phyloP scores from a whole-genome alignment of 2,797 vertebrate species.

The Liparis tanakae region DNA sequence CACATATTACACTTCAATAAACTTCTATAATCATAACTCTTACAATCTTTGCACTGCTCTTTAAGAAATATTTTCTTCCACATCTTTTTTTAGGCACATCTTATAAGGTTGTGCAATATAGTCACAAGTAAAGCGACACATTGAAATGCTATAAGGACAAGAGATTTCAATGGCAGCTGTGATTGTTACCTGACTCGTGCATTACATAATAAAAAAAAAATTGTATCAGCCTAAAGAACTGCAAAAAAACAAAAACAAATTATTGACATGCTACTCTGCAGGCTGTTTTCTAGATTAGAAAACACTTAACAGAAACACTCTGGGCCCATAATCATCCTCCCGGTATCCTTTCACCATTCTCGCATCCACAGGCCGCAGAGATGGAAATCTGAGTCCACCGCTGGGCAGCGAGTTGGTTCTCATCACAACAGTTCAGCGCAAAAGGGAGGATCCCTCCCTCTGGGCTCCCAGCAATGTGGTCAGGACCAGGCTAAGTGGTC shows the following conservation, averaged over 20 bases:
- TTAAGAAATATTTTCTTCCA: constrained; percentile 64
- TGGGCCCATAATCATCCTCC: constrained; percentile 53
- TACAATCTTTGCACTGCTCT: constrained; percentile 48
- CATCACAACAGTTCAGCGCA: constrained; percentile 64
- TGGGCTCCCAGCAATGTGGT: constrained; percentile 63
- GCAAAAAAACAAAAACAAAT: constrained; percentile 44
- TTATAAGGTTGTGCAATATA: constrained; percentile 62
- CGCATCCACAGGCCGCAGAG: constrained; percentile 44
- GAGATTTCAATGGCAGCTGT: constrained; percentile 32
- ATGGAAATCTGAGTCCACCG: constrained; percentile 65
- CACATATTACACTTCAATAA: constrained; percentile 49
- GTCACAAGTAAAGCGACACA: constrained; percentile 50
- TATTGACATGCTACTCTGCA: constrained; percentile 31
- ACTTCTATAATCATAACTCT: constrained; percentile 29
- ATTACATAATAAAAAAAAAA: constrained; percentile 1
- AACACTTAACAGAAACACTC: constrained; percentile 71
- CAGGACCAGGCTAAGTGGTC: constrained; percentile 66
- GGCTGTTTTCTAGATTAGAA: constrained; percentile 19
- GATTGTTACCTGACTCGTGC: constrained; percentile 22
- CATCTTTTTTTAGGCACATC: constrained; percentile 74
- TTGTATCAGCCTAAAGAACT: constrained; percentile 31
- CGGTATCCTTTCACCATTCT: constrained; percentile 43
- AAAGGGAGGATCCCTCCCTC: constrained; percentile 51
- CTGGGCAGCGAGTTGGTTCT: constrained; percentile 69
- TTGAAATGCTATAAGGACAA: constrained; percentile 34